Evolutionary conservation across 2,797 vertebrate species (phyloP).

Genomic region (Silurus aristotelis): DNA sequence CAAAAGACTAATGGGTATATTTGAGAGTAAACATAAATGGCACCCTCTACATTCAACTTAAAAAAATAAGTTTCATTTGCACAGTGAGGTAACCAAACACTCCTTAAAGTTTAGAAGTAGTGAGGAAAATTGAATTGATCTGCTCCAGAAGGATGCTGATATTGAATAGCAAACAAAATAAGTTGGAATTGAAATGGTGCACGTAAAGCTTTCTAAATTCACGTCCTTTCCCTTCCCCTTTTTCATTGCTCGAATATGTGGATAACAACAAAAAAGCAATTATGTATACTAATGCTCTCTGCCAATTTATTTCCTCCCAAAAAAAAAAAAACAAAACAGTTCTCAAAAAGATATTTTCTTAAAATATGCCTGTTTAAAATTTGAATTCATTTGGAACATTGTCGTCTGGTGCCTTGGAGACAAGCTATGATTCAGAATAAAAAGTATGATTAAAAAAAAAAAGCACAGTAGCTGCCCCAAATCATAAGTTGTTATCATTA

Average conservation of each 20-base stretch:
- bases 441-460: neutral
- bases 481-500: neutral
- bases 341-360: conserved; percentile 57
- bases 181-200: conserved; percentile 70
- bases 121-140: conserved; percentile 69
- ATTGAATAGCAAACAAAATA: conserved; percentile 71
- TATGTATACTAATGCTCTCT: conserved; percentile 72
- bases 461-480: neutral
- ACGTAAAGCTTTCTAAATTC: conserved; percentile 60
- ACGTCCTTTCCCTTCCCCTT: conserved; percentile 57
- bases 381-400: conserved; percentile 51
- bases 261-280: conserved; percentile 74
- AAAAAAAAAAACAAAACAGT: conserved; percentile 31
- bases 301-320: conserved; percentile 62
- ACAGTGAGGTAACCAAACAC: conserved; percentile 60
- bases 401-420: neutral
- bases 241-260: conserved; percentile 68
- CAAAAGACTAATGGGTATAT: conserved; percentile 47
- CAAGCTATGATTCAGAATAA: neutral
- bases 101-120: conserved; percentile 72
- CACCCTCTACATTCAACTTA: neutral
- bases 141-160: conserved; percentile 67
- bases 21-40: conserved; percentile 17
- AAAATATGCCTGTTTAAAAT: conserved; percentile 60
- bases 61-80: conserved; percentile 14